These are phyloP conservation scores for Lagopus muta DNA, from an alignment of 2,113 vertebrate genomes.

Conservation along the genomic window DNA sequence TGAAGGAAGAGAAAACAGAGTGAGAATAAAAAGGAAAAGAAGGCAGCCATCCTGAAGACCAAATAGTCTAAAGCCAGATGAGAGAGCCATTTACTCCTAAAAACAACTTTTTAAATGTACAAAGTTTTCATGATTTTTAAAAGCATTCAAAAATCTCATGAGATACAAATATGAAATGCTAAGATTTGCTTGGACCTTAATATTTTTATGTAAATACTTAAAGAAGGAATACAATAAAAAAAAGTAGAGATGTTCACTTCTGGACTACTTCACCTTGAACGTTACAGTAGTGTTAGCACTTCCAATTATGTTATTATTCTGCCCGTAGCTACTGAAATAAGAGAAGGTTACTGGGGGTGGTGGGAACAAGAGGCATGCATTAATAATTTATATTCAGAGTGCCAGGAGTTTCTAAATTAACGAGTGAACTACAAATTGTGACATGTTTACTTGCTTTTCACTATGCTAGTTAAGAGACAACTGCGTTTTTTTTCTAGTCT, in stretches of 20 bases:
- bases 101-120: background rate
- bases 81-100: background rate
- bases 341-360: background rate
- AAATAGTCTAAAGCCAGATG: background rate
- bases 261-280: background rate
- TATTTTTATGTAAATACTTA: background rate
- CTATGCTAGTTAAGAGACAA: background rate
- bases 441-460: background rate
- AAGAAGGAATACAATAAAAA: background rate
- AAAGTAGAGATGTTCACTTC: background rate
- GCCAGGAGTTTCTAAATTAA: background rate
- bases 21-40: background rate
- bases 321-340: background rate
- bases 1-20: background rate
- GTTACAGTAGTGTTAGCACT: background rate
- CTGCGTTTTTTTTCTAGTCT: background rate
- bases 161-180: background rate
- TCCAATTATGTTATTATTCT: background rate
- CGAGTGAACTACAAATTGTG: background rate
- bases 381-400: background rate
- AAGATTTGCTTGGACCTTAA: background rate
- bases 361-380: background rate
- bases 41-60: background rate
- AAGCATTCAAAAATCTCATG: background rate
- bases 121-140: background rate